Base-by-base conservation (phyloP, 2,113 vertebrate genomes). In the Puffinus mauretanicus region DNA sequence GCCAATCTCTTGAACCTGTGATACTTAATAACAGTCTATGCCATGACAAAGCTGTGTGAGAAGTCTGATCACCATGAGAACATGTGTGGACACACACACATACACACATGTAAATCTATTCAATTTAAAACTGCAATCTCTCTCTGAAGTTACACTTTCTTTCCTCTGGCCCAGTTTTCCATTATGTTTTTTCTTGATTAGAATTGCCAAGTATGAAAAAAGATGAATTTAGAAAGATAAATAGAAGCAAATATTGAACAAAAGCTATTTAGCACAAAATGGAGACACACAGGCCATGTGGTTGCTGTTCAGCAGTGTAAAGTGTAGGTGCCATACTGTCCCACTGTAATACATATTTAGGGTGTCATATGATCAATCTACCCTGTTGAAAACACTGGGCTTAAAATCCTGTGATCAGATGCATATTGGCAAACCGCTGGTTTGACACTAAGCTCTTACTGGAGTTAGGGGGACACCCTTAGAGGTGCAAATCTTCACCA, bases 71-170 rank as follows among this genome's bases (percentile, higher is more conserved):
- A 26, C 73, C 1, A 0, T 25, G 36, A 83, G 58, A 88, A 69
- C 0, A 0, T 16, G 25, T 38, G 11, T 19, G 55, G n/a, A 21
- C 15, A n/a, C 47, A 71, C 14, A 25, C 17, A 67, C 13, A 16
- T 12, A 44, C 16, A 60, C 22, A 24, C 6, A 17, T 0, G 0
- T 40, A 26, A 84, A 78, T 58, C 26, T 47, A 13, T 69, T 42
- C 55, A 13, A 26, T 72, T 65, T 57, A 65, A 86, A 94, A 32
- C 25, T 29, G 24, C 40, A 26, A 0, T 69, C 34, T 76, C 11
- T 70, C 22, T n/a, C 36, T 66, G 12, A 73, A 67, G 10, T 42
- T 2, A 1, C 7, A 11, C 29, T 77, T 73, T 38, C 46, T 66
- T 44, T 80, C 25, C 32, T 76, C 51, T 70, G 29, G 40, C 13